Conservation (phyloP, 2,888 invertebrate species). For the Cheilosia pagana region DNA sequence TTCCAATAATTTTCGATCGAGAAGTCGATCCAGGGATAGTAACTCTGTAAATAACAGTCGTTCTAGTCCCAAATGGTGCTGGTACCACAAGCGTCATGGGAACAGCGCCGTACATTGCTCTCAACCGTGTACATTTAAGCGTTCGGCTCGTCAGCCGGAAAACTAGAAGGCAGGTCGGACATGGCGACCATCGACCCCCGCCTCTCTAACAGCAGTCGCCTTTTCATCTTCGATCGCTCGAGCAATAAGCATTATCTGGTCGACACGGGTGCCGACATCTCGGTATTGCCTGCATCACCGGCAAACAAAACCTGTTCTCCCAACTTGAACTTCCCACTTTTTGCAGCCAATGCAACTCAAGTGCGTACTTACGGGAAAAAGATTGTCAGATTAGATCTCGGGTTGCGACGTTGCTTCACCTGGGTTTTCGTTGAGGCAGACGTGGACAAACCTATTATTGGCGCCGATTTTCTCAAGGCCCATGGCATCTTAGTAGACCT, state of each 20-base stretch:
- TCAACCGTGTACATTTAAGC: constrained; percentile 33
- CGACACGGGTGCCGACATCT: too few relatives aligned
- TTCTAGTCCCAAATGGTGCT: constrained; percentile 35
- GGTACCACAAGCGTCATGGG: constrained; percentile 62
- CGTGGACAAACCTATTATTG: constrained; percentile 72
- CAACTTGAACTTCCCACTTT: constrained; percentile 21
- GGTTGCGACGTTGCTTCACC: constrained; percentile 71
- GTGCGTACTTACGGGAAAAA: constrained; percentile 29
- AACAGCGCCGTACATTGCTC: constrained; percentile 52
- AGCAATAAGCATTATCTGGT: constrained; percentile 51
- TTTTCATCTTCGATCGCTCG: constrained; percentile 39
- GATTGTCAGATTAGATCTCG: constrained; percentile 44
- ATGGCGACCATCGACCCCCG: constrained; percentile 26
- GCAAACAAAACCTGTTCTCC: neutral
- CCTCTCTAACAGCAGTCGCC: constrained; percentile 7
- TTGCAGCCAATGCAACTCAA: constrained; percentile 65
- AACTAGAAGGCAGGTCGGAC: constrained; percentile 22
- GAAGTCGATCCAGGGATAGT: neutral
- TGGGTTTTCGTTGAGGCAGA: constrained; percentile 76
- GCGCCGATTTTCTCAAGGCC: constrained; percentile 65
- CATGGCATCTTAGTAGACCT: constrained; percentile 58
- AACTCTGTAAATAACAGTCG: too few relatives aligned
- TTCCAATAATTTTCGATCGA: neutral
- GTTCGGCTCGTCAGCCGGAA: neutral
- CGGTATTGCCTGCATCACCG: constrained; percentile 57